Base-by-base conservation (phyloP, 2,888 invertebrate species). In the Conistra vaccinii region DNA sequence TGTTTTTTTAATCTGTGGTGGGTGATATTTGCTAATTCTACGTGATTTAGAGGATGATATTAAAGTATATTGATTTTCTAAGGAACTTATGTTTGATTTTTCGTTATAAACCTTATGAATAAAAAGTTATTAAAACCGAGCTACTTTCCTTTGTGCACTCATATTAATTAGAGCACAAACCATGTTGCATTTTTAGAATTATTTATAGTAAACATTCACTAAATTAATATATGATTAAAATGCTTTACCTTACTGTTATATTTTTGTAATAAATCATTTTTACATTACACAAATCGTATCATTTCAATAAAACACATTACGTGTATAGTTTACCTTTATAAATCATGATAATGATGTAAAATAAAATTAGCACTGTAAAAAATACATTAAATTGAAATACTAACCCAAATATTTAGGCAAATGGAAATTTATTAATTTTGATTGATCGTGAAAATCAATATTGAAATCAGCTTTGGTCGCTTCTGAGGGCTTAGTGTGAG, bases 261-360 rank as follows among this genome's bases (percentile, higher is more conserved):
- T 94, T 93, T 94, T 94, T 94, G 85, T 92, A 77, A 42, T 70
- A 69, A 93, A 94, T 88, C 29, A 78, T 78, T 84, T 84, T 85
- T 86, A 29, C 80, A 78, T 68, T 39, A 26, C 26, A 75, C 10
- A 32, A 58, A 39, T 74, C 7, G 55, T 86, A 57, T 73, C 42
- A 57, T 79, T 81, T 78, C 73, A 92, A 70, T 98, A 97, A 69
- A 98, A 75, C 57, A 62, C 39, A 45, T 48, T 9, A 57, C 42
- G 29, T 68, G 26, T 62, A 51, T 45, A 51, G n/a, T 76, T 61
- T 51, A 65, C 20, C 23, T 65, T 80, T 69, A 69, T 72, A 42
- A 78, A 23, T 65, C 58, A 68, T 60, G 45, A 57, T 69, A 61
- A 57, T 55, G 29, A 62, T 51, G 17, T 39, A 75, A 42, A 42